Base-by-base conservation (phyloP, 2,113 vertebrate species). In the Albula goreensis region DNA sequence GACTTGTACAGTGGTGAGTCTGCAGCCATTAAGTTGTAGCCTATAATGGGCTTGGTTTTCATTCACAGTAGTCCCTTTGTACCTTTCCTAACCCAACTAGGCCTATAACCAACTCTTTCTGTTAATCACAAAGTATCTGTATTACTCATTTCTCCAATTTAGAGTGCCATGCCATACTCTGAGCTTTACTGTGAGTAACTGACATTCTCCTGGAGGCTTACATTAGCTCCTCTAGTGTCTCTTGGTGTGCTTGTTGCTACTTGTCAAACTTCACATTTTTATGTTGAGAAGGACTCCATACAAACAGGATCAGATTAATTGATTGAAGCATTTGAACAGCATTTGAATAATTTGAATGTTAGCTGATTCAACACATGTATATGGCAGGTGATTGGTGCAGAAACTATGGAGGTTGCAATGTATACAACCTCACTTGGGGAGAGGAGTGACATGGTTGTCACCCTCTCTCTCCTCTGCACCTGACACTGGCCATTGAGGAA, bases 1-100 rank as follows among this genome's bases (percentile, higher is more conserved):
- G 97, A 93, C 94, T 95, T 95, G 91, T 97, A 96, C 86, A 95
- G 96, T 96, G 98, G 98, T 99, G 97, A 99, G 98, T 98, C 83
- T 7, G 79, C 85, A 88, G 92, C 87, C 63, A n/a, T n/a, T 70
- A 22, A 6, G 63, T 91, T 92, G 87, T 93, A 90, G 89, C 91
- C 93, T 85, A 88, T 50, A 49, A 4, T 13, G 48, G 31, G 78
- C 22, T 79, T 81, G 50, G 41, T 19, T 48, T 9, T n/a, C 17
- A 12, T 60, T 56, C 13, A 17, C 51, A 70, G 53, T 31, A 89
- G 82, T 86, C 4, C 87, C 89, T 94, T 93, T 93, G 89, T 87
- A 89, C 31, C 19, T 86, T 87, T 85, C 92, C 93, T 97, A 95
- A 97, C 95, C 86, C 6, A 51, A 91, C 94, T 94, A 86, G 92